phyloP scores from a whole-genome alignment of 2,113 vertebrate species.

The Embiotoca jacksoni region DNA sequence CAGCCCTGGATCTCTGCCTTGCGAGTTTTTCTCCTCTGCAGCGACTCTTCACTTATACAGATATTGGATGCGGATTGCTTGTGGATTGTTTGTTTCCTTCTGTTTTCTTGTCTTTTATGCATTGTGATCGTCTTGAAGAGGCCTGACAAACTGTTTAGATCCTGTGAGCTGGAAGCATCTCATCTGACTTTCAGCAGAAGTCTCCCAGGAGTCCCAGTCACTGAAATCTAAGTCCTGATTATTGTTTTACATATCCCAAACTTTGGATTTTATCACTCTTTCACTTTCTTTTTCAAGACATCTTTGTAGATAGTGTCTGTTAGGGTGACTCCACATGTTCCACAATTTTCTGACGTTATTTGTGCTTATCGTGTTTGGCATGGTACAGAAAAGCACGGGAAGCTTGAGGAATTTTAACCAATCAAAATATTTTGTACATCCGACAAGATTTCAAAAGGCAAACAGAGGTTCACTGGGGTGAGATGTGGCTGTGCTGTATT shows the following conservation, averaged over 20 bases:
- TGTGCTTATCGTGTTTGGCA: background rate
- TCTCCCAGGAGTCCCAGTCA: background rate
- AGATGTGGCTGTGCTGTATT: background rate
- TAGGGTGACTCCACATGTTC: background rate
- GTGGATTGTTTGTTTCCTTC: slow-evolving; percentile 20
- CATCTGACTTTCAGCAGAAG: slow-evolving; percentile 32
- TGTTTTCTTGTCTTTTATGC: slow-evolving; percentile 24
- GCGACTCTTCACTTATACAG: slow-evolving; percentile 27
- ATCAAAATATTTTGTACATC: background rate
- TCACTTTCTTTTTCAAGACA: background rate
- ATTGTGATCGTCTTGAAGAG: slow-evolving; percentile 32
- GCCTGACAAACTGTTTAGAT: slow-evolving; percentile 36
- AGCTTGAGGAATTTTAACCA: slow-evolving; percentile 1
- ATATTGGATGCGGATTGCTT: slow-evolving; percentile 11
- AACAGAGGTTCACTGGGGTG: background rate
- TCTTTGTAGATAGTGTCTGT: background rate
- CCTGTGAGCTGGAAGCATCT: slow-evolving; percentile 2
- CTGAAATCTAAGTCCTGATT: no score
- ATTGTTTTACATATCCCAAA: background rate
- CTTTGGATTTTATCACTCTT: background rate
- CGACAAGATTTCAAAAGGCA: background rate
- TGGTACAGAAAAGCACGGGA: background rate
- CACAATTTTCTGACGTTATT: background rate
- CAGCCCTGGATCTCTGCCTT: slow-evolving; percentile 46
- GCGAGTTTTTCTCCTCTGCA: slow-evolving; percentile 27